phyloP scores from a whole-genome alignment of 64 coral and sea anemone genomes.

The Platygyra sinensis region DNA sequence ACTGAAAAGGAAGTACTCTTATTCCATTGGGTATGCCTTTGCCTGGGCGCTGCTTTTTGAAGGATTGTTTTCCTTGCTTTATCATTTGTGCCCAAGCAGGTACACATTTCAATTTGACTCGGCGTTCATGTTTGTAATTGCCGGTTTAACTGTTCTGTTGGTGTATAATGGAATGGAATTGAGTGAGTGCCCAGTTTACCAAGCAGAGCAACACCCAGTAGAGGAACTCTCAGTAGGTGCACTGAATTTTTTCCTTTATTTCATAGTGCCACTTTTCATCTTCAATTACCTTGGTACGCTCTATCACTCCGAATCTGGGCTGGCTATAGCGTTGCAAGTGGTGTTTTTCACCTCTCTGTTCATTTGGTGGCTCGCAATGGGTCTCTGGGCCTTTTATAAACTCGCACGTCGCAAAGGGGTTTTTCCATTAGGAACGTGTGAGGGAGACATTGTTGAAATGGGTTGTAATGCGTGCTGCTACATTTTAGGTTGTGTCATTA shows the following conservation, averaged over 20 bases:
- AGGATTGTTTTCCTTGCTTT: constrained; percentile 64
- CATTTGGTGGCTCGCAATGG: background rate
- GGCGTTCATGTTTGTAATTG: constrained; percentile 79
- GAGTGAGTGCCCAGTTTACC: background rate
- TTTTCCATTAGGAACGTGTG: background rate
- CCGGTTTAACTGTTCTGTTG: constrained; percentile 48
- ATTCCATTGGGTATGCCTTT: constrained; percentile 75
- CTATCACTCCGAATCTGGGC: background rate
- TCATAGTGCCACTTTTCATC: constrained; percentile 57
- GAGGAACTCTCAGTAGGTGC: constrained; percentile 5
- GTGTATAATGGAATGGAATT: constrained; percentile 55
- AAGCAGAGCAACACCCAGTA: no score
- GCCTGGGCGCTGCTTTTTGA: constrained; percentile 77
- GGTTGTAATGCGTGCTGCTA: background rate
- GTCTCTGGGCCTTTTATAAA: background rate
- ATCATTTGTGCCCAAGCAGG: constrained; percentile 74
- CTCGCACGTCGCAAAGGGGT: background rate
- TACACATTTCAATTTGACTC: constrained; percentile 76
- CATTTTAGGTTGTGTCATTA: background rate
- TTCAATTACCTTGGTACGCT: constrained; percentile 72
- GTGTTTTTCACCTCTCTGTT: background rate
- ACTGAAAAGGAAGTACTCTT: constrained; percentile 56
- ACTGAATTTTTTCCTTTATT: constrained; percentile 51
- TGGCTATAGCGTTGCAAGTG: background rate
- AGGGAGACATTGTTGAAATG: no score